Base-by-base conservation (phyloP, 2,113 vertebrate species). In the Okapia johnstoni region DNA sequence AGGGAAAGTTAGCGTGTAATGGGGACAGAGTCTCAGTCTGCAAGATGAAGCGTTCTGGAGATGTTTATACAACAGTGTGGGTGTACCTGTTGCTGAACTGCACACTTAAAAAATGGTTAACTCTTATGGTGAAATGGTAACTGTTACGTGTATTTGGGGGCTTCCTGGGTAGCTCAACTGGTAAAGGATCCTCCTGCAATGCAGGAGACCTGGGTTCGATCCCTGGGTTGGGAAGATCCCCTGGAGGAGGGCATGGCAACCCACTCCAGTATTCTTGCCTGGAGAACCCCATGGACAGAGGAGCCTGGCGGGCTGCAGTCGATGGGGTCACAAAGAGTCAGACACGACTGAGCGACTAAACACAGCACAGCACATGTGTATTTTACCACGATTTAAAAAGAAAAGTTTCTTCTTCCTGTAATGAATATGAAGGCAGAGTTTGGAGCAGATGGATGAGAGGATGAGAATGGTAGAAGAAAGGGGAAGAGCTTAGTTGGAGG, bases 301-400 rank as follows among this genome's bases (percentile, higher is more conserved):
- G 66, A 1, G 5, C 66, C 66, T 73, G n/a, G 66, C 0, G 2
- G n/a, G 66, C 66, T 73, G 66, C n/a, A 73, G 66, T 73, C n/a
- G 10, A 3, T 3, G 0, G 66, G n/a, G 10, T 40, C n/a, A 40
- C n/a, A 23, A 12, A 12, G 63, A 70, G n/a, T 23, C 19, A 1
- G 66, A 40, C n/a, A 23, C 5, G n/a, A 6, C 66, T 70, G n/a
- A 23, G 17, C 9, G 0, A 36, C n/a, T 21, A 2, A 10, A 21
- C 66, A 40, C 66, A 73, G 66, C 66, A 23, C 19, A 73, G 66
- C n/a, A 73, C 2, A 0, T 73, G 30, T 60, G 30, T 61, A 10
- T 50, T 85, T 81, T 60, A 80, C 66, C 23, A 10, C 54, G 58
- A 2, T 19, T 66, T 8, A 46, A 57, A 83, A 50, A 43, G 26